Evolutionary conservation across 2,888 invertebrate species (phyloP).

Genomic region (Limnephilus lunatus): DNA sequence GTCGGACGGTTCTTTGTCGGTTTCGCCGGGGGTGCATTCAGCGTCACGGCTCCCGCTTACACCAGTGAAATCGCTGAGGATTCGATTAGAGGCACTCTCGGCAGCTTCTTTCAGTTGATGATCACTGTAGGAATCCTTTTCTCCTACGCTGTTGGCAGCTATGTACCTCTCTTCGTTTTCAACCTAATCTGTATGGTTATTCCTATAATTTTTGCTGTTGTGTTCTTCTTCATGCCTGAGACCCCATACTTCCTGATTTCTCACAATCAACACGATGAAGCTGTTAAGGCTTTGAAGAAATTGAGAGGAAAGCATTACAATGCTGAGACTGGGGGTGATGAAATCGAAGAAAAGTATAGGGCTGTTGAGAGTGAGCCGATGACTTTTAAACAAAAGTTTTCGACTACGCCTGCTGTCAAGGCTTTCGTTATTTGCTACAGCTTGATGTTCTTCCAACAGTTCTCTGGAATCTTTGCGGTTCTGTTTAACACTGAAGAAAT

Average conservation of each 20-base stretch:
- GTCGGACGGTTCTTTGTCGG: constrained; percentile 85
- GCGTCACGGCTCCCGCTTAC: constrained; percentile 90
- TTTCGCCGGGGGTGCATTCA: constrained; percentile 87
- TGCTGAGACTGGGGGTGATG: constrained; percentile 80
- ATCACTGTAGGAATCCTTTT: constrained; percentile 89
- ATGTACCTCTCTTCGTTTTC: constrained; percentile 77
- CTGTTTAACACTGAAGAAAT: constrained; percentile 88
- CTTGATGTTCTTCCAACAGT: constrained; percentile 93
- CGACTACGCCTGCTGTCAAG: constrained; percentile 80
- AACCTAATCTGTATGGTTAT: constrained; percentile 82
- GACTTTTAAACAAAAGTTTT: constrained; percentile 78
- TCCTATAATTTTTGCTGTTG: constrained; percentile 82
- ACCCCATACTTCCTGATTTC: constrained; percentile 85
- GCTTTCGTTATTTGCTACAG: constrained; percentile 85
- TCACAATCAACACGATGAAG: constrained; percentile 81
- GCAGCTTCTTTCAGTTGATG: constrained; percentile 92
- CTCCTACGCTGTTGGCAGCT: constrained; percentile 83
- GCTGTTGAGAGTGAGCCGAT: constrained; percentile 76
- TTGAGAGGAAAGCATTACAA: constrained; percentile 86
- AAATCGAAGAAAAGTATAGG: constrained; percentile 78
- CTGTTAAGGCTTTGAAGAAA: constrained; percentile 82
- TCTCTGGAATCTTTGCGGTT: constrained; percentile 90
- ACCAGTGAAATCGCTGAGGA: constrained; percentile 91
- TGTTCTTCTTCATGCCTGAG: constrained; percentile 92
- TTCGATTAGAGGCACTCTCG: constrained; percentile 88